Evolutionary conservation across 2,888 invertebrate genomes (phyloP).

Genomic region (Dioctria rufipes): DNA sequence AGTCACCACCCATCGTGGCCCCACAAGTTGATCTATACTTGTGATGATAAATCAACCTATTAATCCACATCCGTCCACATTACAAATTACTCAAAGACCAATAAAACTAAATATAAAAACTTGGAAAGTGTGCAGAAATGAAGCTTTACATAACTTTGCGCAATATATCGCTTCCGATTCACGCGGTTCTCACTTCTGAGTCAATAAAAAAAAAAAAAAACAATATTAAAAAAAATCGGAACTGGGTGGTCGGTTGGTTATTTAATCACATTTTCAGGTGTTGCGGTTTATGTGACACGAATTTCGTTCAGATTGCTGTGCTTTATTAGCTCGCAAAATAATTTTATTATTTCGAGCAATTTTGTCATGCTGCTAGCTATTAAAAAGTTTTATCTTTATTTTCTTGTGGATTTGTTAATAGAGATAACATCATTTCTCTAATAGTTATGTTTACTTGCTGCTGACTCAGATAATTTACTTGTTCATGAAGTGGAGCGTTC

Average conservation of each 20-base stretch:
- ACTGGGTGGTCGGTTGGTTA: constrained; percentile 7
- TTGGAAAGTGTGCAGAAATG: background rate
- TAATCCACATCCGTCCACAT: background rate
- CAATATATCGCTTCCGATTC: background rate
- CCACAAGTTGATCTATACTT: constrained; percentile 12
- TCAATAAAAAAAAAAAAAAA: background rate
- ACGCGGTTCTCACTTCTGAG: background rate
- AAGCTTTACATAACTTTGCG: background rate
- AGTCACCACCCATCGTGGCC: constrained; percentile 12
- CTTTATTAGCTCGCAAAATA: background rate
- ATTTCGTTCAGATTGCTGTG: background rate
- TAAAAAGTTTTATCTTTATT: background rate
- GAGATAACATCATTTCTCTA: background rate
- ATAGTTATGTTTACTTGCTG: too few species aligned
- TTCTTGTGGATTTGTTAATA: background rate
- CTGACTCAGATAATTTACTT: too few species aligned
- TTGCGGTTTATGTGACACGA: background rate
- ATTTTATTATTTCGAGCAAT: background rate
- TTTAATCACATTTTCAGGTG: background rate
- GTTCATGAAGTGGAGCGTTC: too few species aligned
- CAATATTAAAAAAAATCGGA: background rate
- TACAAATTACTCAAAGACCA: constrained; percentile 10
- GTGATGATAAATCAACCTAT: constrained; percentile 31
- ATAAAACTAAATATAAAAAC: constrained; percentile 42
- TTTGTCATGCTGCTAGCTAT: background rate